Conservation (phyloP, 53 echinoderm and acorn worm genomes). For the Paracentrotus lividus region DNA sequence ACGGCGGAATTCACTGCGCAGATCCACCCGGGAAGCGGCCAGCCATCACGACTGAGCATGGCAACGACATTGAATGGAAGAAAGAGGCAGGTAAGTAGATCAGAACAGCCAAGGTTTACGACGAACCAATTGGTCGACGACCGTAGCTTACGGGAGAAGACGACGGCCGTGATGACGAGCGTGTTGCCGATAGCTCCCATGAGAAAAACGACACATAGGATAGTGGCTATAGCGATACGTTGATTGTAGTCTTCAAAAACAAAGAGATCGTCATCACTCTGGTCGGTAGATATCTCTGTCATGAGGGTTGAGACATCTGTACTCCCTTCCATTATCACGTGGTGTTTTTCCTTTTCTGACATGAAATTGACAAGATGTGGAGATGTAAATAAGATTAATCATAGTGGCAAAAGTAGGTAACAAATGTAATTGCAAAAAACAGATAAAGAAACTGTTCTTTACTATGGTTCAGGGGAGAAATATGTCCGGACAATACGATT, state of each 20-base stretch:
- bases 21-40: constrained; percentile 72
- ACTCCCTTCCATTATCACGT: too few relatives aligned
- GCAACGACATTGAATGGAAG: constrained; percentile 73
- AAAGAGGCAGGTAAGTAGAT: constrained; percentile 75
- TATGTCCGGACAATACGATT: too few relatives aligned
- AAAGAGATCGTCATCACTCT: not conserved
- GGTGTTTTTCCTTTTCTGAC: not conserved
- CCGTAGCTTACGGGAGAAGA: constrained; percentile 76
- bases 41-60: constrained; percentile 66
- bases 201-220: constrained; percentile 62
- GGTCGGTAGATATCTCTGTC: not conserved
- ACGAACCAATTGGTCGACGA: constrained; percentile 79
- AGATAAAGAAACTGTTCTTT: too few relatives aligned
- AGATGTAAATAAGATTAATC: not conserved
- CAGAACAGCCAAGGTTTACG: constrained; percentile 76
- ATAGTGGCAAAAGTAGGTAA: not conserved
- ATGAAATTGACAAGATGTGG: not conserved
- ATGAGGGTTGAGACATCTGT: too few relatives aligned
- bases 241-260: constrained; percentile 77
- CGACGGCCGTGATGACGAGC: constrained; percentile 74
- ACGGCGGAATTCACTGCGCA: constrained; percentile 62
- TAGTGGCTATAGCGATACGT: constrained; percentile 55
- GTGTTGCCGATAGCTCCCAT: constrained; percentile 76
- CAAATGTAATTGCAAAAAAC: not conserved
- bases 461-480: too few relatives aligned